Base-by-base conservation (phyloP, 2,888 invertebrate genomes). In the Podotricha telesiphe region DNA sequence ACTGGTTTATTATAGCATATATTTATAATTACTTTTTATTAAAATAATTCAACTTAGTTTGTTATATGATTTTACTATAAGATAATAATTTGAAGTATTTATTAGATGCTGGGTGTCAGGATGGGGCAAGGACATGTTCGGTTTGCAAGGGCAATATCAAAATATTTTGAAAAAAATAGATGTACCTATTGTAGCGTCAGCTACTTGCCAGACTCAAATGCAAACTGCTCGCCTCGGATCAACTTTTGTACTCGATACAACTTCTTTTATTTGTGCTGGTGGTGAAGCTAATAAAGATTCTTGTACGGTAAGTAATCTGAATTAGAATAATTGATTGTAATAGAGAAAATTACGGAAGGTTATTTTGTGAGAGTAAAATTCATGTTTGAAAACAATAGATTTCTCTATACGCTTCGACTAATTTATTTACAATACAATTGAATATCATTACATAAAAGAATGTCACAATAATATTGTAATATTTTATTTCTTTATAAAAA, bases 121-220 rank as follows among this genome's bases (percentile, higher is more conserved):
- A 13, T 98, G 98, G 97, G 98, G 98, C 15, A 96, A 97, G 82
- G 94, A 96, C 75, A 95, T 95, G 75, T 98, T 96, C 73, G 94
- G 93, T 1, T 50, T 85, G 3, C 91, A 84, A 83, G 94, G 93
- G 0, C 90, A 86, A 72, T 95, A 94, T 79, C 95, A 96, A 82
- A 94, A 94, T 74, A 95, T 96, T 45, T 86, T 96, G 80, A 96
- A 96, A 80, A 95, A 97, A 84, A 96, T 97, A 0, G 96, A 96
- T 70, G 95, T 97, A 0, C 95, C 95, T 0, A 93, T 97, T 47
- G 91, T 96, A 7, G 91, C 93, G n/a, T 89, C 95, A n/a, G 86
- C 86, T 0, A 93, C 93, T 0, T 97, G 97, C 78, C 95, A 96
- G 82, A 78, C 89, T 6, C 93, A 94, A 22, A 87, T 97, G 74